phyloP scores from a whole-genome alignment of 2,113 vertebrate genomes.

The Lamprotornis superbus region DNA sequence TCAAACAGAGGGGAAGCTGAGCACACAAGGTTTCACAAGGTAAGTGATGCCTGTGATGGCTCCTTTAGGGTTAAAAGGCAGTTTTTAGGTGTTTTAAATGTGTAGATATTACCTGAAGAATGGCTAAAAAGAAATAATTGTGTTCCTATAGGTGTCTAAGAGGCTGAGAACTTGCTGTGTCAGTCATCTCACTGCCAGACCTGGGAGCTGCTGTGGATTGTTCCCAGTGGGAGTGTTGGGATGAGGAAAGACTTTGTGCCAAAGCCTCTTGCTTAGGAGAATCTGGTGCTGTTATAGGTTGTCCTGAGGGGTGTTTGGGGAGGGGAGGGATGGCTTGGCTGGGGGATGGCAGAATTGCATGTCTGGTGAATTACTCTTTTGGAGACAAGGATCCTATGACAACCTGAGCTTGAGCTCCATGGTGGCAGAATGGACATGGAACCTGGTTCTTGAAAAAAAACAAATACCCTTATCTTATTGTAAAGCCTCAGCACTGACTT shows the following conservation, averaged over 20 bases:
- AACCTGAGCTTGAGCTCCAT: not conserved
- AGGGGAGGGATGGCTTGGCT: not conserved
- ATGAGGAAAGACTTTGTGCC: not conserved
- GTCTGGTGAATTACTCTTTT: not conserved
- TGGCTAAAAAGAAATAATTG: not conserved
- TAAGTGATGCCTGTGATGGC: not conserved
- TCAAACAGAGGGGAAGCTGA: not conserved
- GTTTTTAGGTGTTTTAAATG: not conserved
- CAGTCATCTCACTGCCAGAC: accelerated
- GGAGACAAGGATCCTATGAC: not conserved
- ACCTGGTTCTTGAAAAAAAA: not conserved
- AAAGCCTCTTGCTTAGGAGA: not conserved
- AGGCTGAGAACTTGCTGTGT: not conserved
- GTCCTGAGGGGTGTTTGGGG: not conserved
- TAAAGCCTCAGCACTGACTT: not conserved
- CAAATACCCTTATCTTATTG: accelerated
- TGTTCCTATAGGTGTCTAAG: not conserved
- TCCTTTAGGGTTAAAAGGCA: not conserved
- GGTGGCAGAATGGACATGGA: not conserved
- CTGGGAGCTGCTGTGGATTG: not conserved
- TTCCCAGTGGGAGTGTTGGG: not conserved
- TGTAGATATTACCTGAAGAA: not conserved
- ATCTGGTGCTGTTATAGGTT: not conserved
- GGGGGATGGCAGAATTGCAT: not conserved
- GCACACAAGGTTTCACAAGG: not conserved